phyloP scores from a whole-genome alignment of 2,797 vertebrate species.

The Danio choprae region DNA sequence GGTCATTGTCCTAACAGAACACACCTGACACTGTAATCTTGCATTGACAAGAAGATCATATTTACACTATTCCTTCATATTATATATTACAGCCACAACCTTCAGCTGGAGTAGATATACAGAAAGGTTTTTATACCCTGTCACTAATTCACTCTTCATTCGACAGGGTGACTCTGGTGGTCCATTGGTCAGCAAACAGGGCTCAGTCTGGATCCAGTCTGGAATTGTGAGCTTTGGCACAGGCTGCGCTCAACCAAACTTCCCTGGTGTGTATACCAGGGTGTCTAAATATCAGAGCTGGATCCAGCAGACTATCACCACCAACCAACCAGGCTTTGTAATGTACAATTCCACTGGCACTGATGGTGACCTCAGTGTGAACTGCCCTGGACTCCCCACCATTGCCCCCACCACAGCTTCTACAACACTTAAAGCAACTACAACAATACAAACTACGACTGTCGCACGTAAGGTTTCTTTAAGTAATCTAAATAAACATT shows the following conservation, averaged over 20 bases:
- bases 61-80: not conserved
- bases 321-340: constrained; percentile 54
- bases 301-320: constrained; percentile 53
- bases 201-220: constrained; percentile 56
- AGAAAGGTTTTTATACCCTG: not conserved
- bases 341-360: constrained; percentile 51
- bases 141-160: constrained; percentile 5
- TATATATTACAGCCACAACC: not conserved
- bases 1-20: not conserved
- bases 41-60: not conserved
- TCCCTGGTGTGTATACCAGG: constrained; percentile 58
- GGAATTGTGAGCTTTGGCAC: constrained; percentile 65
- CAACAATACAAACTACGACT: not conserved
- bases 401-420: not conserved
- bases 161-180: constrained; percentile 67
- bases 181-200: constrained; percentile 51
- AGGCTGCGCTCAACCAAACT: not conserved
- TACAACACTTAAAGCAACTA: not conserved
- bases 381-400: constrained; percentile 44
- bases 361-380: constrained; percentile 62
- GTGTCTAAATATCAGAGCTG: constrained; percentile 67
- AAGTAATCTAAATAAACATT: not conserved
- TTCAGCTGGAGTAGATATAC: not conserved
- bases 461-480: constrained; percentile 44
- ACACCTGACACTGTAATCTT: not conserved